Conservation (phyloP, 2,797 vertebrate species). For the Rhynchotus rufescens region DNA sequence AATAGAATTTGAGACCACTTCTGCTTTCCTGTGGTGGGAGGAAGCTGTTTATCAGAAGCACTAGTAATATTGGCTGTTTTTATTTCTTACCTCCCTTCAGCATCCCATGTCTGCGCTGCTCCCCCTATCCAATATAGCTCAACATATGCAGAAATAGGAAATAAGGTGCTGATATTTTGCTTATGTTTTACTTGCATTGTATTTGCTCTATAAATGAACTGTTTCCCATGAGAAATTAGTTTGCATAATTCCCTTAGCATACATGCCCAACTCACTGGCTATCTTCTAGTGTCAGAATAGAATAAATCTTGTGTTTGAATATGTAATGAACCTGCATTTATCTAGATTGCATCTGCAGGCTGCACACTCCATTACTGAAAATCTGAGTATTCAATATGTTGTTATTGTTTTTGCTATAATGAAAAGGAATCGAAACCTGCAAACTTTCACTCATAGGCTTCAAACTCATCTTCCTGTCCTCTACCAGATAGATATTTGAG, state of each 20-base stretch:
- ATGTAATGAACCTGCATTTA: neutral
- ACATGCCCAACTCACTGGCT: neutral
- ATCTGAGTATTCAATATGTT: neutral
- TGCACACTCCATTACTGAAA: neutral
- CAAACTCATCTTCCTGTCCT: neutral
- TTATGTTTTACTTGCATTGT: neutral
- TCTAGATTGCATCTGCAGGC: neutral
- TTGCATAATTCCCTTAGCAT: neutral
- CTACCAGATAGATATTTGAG: neutral
- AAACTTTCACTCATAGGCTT: neutral
- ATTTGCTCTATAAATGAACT: conserved; percentile 9
- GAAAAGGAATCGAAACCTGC: neutral
- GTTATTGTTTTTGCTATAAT: neutral
- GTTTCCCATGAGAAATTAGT: neutral
- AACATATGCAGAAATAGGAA: neutral
- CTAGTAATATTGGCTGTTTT: neutral
- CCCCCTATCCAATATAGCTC: neutral
- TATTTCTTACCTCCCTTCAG: neutral
- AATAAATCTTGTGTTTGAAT: neutral
- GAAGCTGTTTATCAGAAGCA: neutral
- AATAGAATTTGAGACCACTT: neutral
- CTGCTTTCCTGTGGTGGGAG: neutral
- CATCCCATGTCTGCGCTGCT: neutral
- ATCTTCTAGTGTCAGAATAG: neutral
- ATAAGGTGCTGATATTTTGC: neutral